Evolutionary conservation across 2,888 invertebrate genomes (phyloP), one percentile per base, ranked within the genome.

Genomic region (Deilephila elpenor): DNA sequence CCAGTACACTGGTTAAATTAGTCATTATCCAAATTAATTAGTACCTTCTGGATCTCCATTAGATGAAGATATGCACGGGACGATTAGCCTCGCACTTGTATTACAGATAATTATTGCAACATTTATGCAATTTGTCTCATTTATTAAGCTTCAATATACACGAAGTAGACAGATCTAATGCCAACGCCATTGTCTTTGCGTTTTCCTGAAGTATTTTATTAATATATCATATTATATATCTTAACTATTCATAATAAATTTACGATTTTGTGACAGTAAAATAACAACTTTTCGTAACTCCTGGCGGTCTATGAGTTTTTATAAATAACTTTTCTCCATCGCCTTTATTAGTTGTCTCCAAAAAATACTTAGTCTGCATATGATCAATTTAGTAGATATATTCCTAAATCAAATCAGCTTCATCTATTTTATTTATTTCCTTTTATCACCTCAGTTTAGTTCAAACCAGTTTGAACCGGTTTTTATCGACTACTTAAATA

Each of bases 21-120:
- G n/a, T 19, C 56, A 56, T 56, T 56, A 56, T n/a, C 56, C 56
- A 56, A 56, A 56, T 56, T 56, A 56, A 56, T 56, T 56, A 56
- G 56, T 56, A 5, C n/a, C 56, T 56, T 1, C n/a, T 56, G n/a
- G 56, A n/a, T 56, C 56, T 56, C 56, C 56, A 56, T 56, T 56
- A 56, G n/a, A 44, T 19, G n/a, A 56, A 56, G 56, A 56, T 56
- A 56, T 56, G 56, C 19, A 56, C n/a, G n/a, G 56, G 5, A n/a
- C n/a, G 19, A 56, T 56, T n/a, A 56, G 17, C 1, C 56, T 56
- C n/a, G n/a, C n/a, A n/a, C n/a, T n/a, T 4, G 56, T 56, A 56
- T 56, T 56, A n/a, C 5, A 56, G 56, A n/a, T 17, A 56, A 56
- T 56, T 56, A 56, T 56, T 6, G 56, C 6, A 56, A n/a, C 56